Base-by-base conservation (phyloP, 2,113 vertebrate genomes). In the Suricata suricatta region DNA sequence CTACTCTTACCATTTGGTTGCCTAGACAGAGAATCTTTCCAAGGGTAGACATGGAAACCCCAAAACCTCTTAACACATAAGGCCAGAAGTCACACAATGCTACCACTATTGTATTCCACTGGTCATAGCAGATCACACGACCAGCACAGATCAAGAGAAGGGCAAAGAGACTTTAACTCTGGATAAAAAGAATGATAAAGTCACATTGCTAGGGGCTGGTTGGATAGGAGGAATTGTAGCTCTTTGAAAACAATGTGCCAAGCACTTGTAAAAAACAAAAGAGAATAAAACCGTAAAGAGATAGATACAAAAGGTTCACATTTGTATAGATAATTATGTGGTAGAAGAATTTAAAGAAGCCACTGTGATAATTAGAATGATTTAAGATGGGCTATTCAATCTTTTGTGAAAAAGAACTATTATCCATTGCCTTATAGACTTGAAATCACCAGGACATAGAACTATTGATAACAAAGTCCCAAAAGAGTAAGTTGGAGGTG, bases 231-330 rank as follows among this genome's bases (percentile, higher is more conserved):
- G 27, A 57, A 50, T 13, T 88, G 3, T 21, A 82, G 29, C 13
- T 86, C 16, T 96, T 97, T 74, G 41, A 25, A 94, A 94, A 95
- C 50, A 85, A 29, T 64, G 19, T 95, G 29, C 33, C 35, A 96
- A 95, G 44, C 41, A 52, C 54, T 47, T 85, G 71, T 35, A 38
- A 94, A 95, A 85, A 95, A 85, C 1, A 52, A 88, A 82, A 54
- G 54, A 86, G 23, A n/a, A 92, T 44, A 21, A 87, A 87, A 92
- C 35, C 35, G 2, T 12, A 83, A 92, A 88, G 19, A 21, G 88
- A 88, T 25, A 1, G 13, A 57, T 79, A 68, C 1, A 60, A 35
- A 84, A 47, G 0, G 4, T 93, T 85, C 33, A 57, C 21, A 90
- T 47, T 33, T 85, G 38, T 47, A 35, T 1, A 79, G 15, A 87